These are phyloP conservation scores for Cepphus grylle DNA, from an alignment of 2,113 vertebrate genomes.

Conservation along the genomic window DNA sequence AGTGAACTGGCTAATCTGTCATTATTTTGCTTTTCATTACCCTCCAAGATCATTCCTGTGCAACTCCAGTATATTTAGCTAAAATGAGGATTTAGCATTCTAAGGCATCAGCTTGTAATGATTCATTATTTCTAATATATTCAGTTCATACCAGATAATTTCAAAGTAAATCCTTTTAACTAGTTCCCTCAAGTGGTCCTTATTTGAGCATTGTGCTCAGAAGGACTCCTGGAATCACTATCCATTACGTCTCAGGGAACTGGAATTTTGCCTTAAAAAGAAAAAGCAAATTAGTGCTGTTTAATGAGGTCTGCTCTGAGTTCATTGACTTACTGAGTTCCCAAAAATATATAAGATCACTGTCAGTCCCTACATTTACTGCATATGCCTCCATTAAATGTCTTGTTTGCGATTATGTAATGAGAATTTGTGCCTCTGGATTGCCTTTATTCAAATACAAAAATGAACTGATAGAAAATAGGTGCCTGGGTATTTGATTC, in stretches of 20 bases:
- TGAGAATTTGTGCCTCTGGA: not conserved
- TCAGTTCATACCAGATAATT: slow-evolving; percentile 62
- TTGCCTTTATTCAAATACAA: not conserved
- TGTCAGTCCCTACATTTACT: not conserved
- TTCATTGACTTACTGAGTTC: not conserved
- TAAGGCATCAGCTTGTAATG: slow-evolving; percentile 56
- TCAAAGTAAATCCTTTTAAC: slow-evolving; percentile 62
- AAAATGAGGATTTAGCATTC: slow-evolving; percentile 69
- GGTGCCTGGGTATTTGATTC: not conserved
- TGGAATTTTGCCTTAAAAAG: not conserved
- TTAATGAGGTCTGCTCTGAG: not conserved
- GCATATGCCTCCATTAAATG: not conserved
- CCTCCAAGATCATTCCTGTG: slow-evolving; percentile 45
- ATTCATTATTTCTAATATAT: slow-evolving; percentile 72
- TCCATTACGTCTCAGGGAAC: not conserved
- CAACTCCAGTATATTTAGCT: slow-evolving; percentile 59
- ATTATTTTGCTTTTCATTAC: slow-evolving; percentile 71
- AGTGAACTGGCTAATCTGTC: slow-evolving; percentile 71
- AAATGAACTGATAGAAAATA: not conserved
- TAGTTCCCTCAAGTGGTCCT: slow-evolving; percentile 57
- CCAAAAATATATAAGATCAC: not conserved
- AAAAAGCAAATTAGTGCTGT: not conserved
- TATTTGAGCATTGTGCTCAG: not conserved
- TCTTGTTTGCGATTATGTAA: not conserved
- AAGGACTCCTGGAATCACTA: not conserved